Percentiles rank a stretch among this genome's conserved stretches.
These are phyloP conservation scores for Drosophila mayri DNA, from an alignment of 1,140 invertebrate species.

Conservation along the genomic window DNA sequence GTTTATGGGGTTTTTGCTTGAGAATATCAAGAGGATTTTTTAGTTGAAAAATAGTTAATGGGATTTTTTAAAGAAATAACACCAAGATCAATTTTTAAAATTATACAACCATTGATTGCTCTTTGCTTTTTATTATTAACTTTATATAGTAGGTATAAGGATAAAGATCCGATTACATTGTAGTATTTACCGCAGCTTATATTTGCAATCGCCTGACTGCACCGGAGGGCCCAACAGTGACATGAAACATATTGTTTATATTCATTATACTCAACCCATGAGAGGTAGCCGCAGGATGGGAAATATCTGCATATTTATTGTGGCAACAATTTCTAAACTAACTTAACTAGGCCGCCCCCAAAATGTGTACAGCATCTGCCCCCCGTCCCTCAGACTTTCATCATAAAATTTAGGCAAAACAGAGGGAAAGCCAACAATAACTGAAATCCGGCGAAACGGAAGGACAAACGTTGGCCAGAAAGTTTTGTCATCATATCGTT, in stretches of 20 bases:
- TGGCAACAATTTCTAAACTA: conserved; percentile 73
- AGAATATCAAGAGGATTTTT: background rate
- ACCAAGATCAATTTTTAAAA: background rate
- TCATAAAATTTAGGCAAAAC: conserved; percentile 60
- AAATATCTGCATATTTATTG: conserved; percentile 70
- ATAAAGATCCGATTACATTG: background rate
- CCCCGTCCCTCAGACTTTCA: conserved; percentile 1
- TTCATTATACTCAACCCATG: conserved; percentile 17
- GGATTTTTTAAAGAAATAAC: no score
- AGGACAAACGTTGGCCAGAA: conserved; percentile 33
- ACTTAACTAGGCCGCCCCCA: conserved; percentile 51
- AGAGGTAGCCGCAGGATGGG: conserved; percentile 4
- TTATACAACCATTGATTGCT: no score
- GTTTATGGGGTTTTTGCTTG: conserved; percentile 13
- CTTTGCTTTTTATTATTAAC: background rate
- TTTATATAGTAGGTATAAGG: background rate
- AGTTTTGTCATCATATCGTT: conserved; percentile 56
- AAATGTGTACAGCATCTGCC: conserved; percentile 7
- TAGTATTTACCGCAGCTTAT: background rate
- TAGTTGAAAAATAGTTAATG: background rate
- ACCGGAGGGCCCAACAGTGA: conserved; percentile 2
- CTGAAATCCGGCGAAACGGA: conserved; percentile 51
- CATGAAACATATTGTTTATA: conserved; percentile 53
- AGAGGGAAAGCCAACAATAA: conserved; percentile 39
- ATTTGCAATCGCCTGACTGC: background rate